phyloP scores from a whole-genome alignment of 2,113 vertebrate genomes.

The Ancistrus triradiatus region DNA sequence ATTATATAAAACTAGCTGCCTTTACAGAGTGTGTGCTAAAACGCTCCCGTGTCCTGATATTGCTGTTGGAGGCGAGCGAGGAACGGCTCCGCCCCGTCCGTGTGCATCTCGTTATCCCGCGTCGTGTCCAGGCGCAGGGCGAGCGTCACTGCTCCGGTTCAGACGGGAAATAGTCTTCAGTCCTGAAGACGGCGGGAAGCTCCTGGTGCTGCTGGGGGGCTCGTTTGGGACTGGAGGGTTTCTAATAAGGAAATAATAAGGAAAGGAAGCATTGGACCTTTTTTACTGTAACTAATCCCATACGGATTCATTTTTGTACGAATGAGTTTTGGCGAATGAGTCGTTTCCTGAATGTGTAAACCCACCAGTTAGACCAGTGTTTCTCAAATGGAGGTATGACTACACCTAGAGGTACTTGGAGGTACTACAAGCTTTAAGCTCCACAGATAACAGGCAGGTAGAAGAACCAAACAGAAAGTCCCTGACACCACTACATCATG shows the following conservation, averaged over 20 bases:
- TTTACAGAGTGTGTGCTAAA: constrained; percentile 38
- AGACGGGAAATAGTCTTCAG: constrained; percentile 85
- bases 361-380: too few species aligned
- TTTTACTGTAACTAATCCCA: too few species aligned
- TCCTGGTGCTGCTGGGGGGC: constrained; percentile 69
- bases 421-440: too few species aligned
- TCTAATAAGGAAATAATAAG: constrained; percentile 68
- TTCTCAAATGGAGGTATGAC: too few species aligned
- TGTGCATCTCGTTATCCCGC: neutral
- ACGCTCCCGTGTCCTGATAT: constrained; percentile 31
- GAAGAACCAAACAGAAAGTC: too few species aligned
- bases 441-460: too few species aligned
- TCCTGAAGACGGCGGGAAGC: constrained; percentile 81
- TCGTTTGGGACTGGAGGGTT: constrained; percentile 71
- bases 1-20: constrained; percentile 47
- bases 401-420: too few species aligned
- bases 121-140: neutral
- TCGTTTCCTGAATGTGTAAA: too few species aligned
- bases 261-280: too few species aligned
- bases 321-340: too few species aligned
- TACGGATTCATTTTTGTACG: too few species aligned
- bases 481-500: too few species aligned
- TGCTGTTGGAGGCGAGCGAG: constrained; percentile 18
- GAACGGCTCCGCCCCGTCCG: neutral
- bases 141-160: constrained; percentile 52